Percentiles rank a stretch among this genome's conserved stretches.
These are phyloP conservation scores for Mixornis gularis DNA, from an alignment of 2,113 vertebrate species.

Conservation along the genomic window DNA sequence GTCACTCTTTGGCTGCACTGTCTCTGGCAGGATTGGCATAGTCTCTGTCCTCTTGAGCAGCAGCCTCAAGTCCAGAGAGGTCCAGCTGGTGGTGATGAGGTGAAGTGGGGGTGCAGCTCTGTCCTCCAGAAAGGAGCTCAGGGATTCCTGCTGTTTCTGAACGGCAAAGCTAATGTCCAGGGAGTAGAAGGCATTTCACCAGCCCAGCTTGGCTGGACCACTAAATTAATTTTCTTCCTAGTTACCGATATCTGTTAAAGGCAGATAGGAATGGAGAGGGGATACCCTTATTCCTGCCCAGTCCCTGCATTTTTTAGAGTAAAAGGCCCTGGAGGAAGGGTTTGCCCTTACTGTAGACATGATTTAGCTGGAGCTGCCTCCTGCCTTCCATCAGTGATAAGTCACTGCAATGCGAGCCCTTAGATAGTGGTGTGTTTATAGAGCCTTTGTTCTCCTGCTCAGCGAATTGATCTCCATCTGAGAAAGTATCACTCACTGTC, in stretches of 20 bases:
- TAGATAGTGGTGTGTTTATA: not conserved
- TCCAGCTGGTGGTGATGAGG: not conserved
- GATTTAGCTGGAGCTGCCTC: slow-evolving; percentile 1
- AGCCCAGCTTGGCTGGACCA: not conserved
- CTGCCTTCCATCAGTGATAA: not conserved
- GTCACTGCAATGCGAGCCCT: not conserved
- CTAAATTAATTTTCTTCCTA: not conserved
- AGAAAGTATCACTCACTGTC: slow-evolving; percentile 41
- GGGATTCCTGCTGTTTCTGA: not conserved
- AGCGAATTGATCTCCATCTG: slow-evolving; percentile 24
- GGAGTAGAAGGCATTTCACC: not conserved
- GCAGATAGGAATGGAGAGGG: not conserved
- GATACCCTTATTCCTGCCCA: not conserved
- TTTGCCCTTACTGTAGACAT: not conserved
- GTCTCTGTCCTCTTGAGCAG: not conserved
- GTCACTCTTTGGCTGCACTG: not conserved
- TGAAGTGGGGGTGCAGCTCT: not conserved
- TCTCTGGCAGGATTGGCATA: not conserved
- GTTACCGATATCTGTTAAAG: not conserved
- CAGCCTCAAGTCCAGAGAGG: not conserved
- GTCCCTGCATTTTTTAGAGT: not conserved
- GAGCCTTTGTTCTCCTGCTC: slow-evolving; percentile 6
- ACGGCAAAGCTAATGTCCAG: not conserved
- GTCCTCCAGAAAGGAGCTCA: not conserved
- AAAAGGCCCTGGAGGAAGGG: not conserved